Evolutionary conservation across 1,140 invertebrate species (phyloP).

Genomic region (Zeugodacus cucurbitae): DNA sequence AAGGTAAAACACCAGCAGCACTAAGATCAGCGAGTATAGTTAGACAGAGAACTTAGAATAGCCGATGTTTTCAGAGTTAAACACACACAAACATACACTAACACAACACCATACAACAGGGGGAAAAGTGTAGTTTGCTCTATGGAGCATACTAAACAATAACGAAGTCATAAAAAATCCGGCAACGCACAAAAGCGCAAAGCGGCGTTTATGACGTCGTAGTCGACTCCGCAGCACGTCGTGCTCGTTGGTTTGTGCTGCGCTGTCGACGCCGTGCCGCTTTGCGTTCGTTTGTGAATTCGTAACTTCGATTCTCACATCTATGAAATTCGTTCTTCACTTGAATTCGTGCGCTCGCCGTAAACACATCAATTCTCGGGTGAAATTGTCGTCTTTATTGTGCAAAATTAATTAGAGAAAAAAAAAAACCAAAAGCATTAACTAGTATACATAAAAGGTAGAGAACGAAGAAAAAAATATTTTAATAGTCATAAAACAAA

Average conservation of each 20-base stretch:
- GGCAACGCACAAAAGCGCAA: not conserved
- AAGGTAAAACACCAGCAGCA: not conserved
- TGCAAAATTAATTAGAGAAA: not conserved
- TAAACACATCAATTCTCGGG: not conserved
- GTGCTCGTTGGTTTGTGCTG: not conserved
- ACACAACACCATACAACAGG: not conserved
- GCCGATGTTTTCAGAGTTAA: not conserved
- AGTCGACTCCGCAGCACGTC: not conserved
- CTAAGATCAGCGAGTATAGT: not conserved
- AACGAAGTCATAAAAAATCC: not conserved
- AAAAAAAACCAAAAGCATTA: not conserved
- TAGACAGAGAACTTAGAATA: not conserved
- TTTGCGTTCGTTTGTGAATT: not conserved
- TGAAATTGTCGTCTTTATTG: not conserved
- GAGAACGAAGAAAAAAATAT: not conserved
- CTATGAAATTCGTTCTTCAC: slow-evolving; percentile 20
- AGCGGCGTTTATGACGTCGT: not conserved
- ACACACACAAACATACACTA: not conserved
- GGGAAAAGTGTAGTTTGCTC: not conserved
- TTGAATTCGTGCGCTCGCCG: slow-evolving; percentile 20
- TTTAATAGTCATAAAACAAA: not conserved
- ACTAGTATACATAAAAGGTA: slow-evolving; percentile 20
- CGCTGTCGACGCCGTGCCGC: not conserved
- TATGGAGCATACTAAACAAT: not conserved
- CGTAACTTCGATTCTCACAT: slow-evolving; percentile 23